A percentile compares a stretch with the other conserved stretches of the same genome.
Conservation (phyloP, 2,797 vertebrate species). For the Hozukius guyotensis region DNA sequence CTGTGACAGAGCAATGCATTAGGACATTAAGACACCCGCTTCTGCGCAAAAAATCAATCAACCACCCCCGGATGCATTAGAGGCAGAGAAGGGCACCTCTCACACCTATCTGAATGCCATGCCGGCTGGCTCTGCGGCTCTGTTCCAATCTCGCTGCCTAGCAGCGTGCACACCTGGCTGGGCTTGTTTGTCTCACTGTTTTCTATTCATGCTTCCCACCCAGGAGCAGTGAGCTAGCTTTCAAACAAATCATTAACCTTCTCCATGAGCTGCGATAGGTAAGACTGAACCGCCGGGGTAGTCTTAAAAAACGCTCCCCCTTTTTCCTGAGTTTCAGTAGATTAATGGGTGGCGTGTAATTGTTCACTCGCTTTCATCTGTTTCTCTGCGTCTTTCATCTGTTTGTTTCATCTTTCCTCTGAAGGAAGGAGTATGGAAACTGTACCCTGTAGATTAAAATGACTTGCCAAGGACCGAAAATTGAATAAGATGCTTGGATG, state of each 20-base stretch:
- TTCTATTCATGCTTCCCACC: conserved; percentile 49
- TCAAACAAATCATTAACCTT: conserved; percentile 56
- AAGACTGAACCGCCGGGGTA: background rate
- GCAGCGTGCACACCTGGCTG: conserved; percentile 57
- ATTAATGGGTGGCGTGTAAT: conserved; percentile 31
- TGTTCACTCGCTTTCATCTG: conserved; percentile 22
- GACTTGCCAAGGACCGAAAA: background rate
- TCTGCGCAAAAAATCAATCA: conserved; percentile 83
- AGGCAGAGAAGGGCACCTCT: conserved; percentile 77
- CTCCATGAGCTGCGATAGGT: conserved; percentile 18
- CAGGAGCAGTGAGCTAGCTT: conserved; percentile 40
- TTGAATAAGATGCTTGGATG: background rate
- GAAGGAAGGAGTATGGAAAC: background rate
- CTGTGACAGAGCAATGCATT: conserved; percentile 86
- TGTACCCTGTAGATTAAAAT: conserved; percentile 3
- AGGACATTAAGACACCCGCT: conserved; percentile 85
- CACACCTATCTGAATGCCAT: conserved; percentile 54
- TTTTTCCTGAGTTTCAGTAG: conserved; percentile 1
- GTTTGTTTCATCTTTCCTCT: conserved; percentile 25
- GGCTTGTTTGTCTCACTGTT: conserved; percentile 52
- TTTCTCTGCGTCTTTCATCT: conserved; percentile 22
- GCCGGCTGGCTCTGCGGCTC: conserved; percentile 31
- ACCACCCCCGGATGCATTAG: conserved; percentile 74
- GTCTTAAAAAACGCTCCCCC: background rate
- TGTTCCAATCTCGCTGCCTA: conserved; percentile 20